Conservation (phyloP, 1,140 invertebrate species). For the Popillia japonica region DNA sequence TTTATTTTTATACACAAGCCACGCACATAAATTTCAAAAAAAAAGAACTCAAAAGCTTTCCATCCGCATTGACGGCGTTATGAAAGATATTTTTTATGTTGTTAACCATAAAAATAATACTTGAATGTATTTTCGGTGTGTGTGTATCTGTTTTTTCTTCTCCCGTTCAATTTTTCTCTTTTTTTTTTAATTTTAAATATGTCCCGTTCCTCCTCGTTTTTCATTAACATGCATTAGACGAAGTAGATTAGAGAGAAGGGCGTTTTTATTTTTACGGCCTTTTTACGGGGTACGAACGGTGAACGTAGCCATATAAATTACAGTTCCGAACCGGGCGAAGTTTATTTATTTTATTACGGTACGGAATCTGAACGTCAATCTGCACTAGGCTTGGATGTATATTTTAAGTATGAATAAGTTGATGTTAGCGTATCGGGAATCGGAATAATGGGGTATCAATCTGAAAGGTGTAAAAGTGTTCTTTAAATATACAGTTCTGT, state of each 20-base stretch:
- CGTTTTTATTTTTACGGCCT: slow-evolving; percentile 21
- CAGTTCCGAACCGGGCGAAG: neutral
- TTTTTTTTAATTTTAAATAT: slow-evolving; percentile 30
- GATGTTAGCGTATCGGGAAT: too few species aligned
- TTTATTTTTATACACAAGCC: slow-evolving; percentile 19
- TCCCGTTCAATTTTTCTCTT: neutral
- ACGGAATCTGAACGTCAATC: neutral
- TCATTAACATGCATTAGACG: slow-evolving; percentile 25
- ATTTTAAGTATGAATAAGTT: neutral
- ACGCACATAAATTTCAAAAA: slow-evolving; percentile 30
- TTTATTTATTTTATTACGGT: slow-evolving; percentile 29
- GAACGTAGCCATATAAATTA: neutral
- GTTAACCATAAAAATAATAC: slow-evolving; percentile 33
- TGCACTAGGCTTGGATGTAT: neutral
- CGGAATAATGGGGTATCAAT: too few species aligned
- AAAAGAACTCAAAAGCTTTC: neutral
- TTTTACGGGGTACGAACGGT: slow-evolving; percentile 11
- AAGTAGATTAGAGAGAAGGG: slow-evolving; percentile 16
- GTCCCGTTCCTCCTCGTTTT: neutral
- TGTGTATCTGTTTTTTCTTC: neutral
- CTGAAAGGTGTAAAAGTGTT: too few species aligned
- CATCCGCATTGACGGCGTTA: slow-evolving; percentile 11
- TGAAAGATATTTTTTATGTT: slow-evolving; percentile 24
- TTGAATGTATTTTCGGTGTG: slow-evolving; percentile 30
- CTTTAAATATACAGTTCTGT: too few species aligned